Conservation (phyloP, 2,113 vertebrate species). For the Peromyscus leucopus region DNA sequence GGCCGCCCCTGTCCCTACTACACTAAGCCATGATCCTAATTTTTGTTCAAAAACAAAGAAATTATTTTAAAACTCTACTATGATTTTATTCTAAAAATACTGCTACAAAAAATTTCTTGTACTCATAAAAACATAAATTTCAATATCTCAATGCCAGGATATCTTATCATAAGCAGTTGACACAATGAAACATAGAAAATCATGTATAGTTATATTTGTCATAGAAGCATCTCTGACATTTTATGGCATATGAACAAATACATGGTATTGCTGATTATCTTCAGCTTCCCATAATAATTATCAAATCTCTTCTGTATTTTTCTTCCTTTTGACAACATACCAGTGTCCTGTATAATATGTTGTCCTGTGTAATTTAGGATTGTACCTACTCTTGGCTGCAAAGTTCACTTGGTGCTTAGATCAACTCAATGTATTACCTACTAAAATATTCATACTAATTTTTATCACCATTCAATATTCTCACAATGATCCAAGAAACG, state of each 20-base stretch:
- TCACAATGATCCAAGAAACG: not conserved
- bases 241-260: not conserved
- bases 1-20: not conserved
- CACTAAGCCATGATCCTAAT: not conserved
- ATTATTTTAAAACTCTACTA: not conserved
- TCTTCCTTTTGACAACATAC: not conserved
- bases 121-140: not conserved
- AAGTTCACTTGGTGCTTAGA: slow-evolving; percentile 2
- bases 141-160: slow-evolving; percentile 12
- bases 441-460: not conserved
- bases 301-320: not conserved
- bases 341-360: not conserved
- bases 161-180: not conserved
- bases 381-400: not conserved
- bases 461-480: not conserved
- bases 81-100: not conserved
- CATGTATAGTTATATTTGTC: too few species aligned
- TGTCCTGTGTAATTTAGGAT: not conserved
- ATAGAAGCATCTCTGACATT: not conserved
- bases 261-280: not conserved
- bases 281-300: not conserved
- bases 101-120: not conserved
- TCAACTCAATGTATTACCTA: not conserved
- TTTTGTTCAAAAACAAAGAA: not conserved
- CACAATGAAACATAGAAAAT: not conserved